Conservation (phyloP, 2,888 invertebrate genomes). For the Acrobasis suavella region DNA sequence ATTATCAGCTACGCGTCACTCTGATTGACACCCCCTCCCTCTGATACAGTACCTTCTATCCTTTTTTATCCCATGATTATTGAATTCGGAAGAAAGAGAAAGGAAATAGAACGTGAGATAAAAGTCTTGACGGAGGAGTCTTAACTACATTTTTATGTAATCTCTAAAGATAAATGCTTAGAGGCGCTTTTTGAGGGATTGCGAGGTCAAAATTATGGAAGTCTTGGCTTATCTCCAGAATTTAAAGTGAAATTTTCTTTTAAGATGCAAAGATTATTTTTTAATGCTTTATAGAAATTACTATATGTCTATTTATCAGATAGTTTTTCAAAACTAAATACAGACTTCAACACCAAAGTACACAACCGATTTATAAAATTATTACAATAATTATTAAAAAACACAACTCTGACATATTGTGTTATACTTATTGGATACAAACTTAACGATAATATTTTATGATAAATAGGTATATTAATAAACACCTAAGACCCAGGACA, state of each 20-base stretch:
- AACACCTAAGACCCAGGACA: no score
- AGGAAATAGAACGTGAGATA: constrained; percentile 17
- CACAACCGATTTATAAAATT: no score
- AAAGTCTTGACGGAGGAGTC: constrained; percentile 21
- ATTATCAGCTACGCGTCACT: constrained; percentile 40
- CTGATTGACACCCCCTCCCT: constrained; percentile 36
- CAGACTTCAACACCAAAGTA: no score
- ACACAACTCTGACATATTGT: no score
- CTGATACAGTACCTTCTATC: constrained; percentile 19
- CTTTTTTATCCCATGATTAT: not conserved
- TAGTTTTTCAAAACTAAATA: no score
- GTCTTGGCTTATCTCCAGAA: constrained; percentile 14
- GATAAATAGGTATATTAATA: no score
- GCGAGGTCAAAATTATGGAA: constrained; percentile 20
- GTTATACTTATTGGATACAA: no score
- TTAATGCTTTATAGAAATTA: no score
- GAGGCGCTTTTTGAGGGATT: constrained; percentile 14
- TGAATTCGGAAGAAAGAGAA: constrained; percentile 7
- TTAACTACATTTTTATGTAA: constrained; percentile 25
- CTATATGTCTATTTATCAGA: no score
- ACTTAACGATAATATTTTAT: no score
- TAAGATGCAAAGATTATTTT: not conserved
- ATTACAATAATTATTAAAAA: no score
- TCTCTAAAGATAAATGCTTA: constrained; percentile 21
- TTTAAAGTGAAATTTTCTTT: constrained; percentile 13